phyloP scores from a whole-genome alignment of 2,888 invertebrate genomes.

The Tortricodes alternella region DNA sequence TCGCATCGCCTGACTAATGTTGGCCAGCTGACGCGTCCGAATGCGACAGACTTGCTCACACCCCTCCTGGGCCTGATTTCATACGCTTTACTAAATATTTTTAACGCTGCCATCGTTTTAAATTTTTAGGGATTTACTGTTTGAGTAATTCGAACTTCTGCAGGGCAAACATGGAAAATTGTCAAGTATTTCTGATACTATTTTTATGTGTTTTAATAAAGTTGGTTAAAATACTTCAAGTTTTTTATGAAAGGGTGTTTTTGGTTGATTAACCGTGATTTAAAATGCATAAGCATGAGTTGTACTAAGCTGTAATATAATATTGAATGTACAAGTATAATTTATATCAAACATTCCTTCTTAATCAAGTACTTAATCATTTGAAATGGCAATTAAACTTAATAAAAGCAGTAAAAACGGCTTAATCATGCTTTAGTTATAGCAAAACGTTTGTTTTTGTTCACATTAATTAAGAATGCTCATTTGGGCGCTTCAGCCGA shows the following conservation, averaged over 20 bases:
- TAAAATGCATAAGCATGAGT: too few relatives aligned
- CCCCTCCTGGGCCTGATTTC: conserved; percentile 44
- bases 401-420: conserved; percentile 31
- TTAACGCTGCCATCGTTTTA: conserved; percentile 35
- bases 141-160: conserved; percentile 26
- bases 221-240: too few relatives aligned
- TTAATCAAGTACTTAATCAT: conserved; percentile 29
- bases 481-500: conserved; percentile 57
- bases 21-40: conserved; percentile 74
- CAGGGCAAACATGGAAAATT: too few relatives aligned
- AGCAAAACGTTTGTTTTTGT: conserved; percentile 60
- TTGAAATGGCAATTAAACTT: conserved; percentile 26
- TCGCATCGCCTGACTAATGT: conserved; percentile 78
- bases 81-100: conserved; percentile 50
- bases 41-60: conserved; percentile 31
- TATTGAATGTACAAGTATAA: too few relatives aligned
- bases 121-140: conserved; percentile 31
- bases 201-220: too few relatives aligned
- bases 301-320: too few relatives aligned
- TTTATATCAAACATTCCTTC: conserved; percentile 6
- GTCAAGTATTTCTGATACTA: too few relatives aligned
- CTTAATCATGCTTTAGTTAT: conserved; percentile 27
- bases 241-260: too few relatives aligned
- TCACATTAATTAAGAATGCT: conserved; percentile 72
- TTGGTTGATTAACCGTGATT: too few relatives aligned